Conservation (phyloP, 1,140 invertebrate genomes). For the Drosophila baimaii region DNA sequence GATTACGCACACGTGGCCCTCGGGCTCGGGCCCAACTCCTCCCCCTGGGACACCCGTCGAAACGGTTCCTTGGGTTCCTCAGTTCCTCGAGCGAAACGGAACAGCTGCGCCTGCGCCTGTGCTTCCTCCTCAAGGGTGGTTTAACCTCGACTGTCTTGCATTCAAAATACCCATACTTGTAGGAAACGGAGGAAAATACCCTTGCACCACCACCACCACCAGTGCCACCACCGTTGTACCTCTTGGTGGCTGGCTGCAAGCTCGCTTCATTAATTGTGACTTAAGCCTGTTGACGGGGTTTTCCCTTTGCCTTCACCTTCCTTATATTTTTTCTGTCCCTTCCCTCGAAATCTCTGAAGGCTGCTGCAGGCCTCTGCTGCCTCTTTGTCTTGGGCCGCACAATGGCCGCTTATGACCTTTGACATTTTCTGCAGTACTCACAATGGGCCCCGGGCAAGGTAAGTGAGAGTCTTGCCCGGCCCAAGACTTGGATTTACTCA, state of each 20-base stretch:
- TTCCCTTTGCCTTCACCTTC: conserved; percentile 39
- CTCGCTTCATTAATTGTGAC: conserved; percentile 57
- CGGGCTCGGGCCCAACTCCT: conserved; percentile 18
- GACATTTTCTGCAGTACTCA: conserved; percentile 65
- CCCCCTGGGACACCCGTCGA: conserved; percentile 41
- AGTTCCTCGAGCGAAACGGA: conserved; percentile 61
- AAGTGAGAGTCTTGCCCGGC: conserved; percentile 51
- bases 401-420: conserved; percentile 72
- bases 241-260: conserved; percentile 40
- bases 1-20: conserved; percentile 64
- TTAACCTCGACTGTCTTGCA: conserved; percentile 29
- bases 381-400: conserved; percentile 52
- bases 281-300: conserved; percentile 50
- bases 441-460: conserved; percentile 50
- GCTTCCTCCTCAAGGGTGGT: conserved; percentile 66
- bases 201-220: conserved; percentile 41
- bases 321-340: conserved; percentile 18
- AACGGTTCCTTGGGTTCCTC: conserved; percentile 59
- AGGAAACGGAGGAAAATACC: conserved; percentile 36
- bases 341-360: conserved; percentile 37
- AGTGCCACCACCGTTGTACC: conserved; percentile 26
- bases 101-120: conserved; percentile 70
- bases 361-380: conserved; percentile 36
- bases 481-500: conserved; percentile 49
- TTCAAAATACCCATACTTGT: conserved; percentile 1